phyloP scores from a whole-genome alignment of 2,113 vertebrate genomes.

The Asarcornis scutulata region DNA sequence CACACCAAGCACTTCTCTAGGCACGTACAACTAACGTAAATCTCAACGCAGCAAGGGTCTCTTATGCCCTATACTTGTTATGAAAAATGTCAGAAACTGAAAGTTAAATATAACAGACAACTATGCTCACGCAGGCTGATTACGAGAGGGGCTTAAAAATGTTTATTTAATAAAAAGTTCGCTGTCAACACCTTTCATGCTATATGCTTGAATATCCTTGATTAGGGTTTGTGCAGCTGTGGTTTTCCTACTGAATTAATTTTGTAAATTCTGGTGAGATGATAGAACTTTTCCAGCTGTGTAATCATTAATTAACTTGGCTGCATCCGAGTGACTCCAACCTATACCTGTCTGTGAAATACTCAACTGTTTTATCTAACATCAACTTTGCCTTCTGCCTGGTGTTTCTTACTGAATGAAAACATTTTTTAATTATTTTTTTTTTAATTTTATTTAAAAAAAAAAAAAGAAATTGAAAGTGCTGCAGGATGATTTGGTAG shows the following conservation, averaged over 20 bases:
- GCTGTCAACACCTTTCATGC: constrained; percentile 58
- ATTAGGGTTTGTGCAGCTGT: constrained; percentile 63
- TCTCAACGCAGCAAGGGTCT: neutral
- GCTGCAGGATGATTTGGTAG: neutral
- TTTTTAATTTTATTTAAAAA: neutral
- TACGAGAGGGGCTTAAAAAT: constrained; percentile 35
- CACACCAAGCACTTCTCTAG: neutral
- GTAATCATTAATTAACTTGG: constrained; percentile 73
- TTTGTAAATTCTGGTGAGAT: constrained; percentile 61
- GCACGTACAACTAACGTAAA: neutral
- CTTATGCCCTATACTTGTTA: neutral
- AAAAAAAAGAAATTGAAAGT: neutral
- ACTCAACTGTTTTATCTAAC: neutral
- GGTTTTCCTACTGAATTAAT: constrained; percentile 62
- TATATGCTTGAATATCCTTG: constrained; percentile 57
- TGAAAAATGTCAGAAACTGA: constrained; percentile 17
- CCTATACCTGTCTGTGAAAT: constrained; percentile 35
- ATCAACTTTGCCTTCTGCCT: constrained; percentile 4
- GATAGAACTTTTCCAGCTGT: constrained; percentile 70
- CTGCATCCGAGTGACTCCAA: constrained; percentile 51
- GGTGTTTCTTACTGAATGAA: neutral
- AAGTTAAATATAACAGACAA: constrained; percentile 41
- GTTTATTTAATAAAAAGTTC: constrained; percentile 44
- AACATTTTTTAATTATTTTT: neutral
- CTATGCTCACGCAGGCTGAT: constrained; percentile 9